Evolutionary conservation across 2,888 invertebrate genomes (phyloP), one percentile per base, ranked within the genome.

Genomic region (Drosophila niveifrons): DNA sequence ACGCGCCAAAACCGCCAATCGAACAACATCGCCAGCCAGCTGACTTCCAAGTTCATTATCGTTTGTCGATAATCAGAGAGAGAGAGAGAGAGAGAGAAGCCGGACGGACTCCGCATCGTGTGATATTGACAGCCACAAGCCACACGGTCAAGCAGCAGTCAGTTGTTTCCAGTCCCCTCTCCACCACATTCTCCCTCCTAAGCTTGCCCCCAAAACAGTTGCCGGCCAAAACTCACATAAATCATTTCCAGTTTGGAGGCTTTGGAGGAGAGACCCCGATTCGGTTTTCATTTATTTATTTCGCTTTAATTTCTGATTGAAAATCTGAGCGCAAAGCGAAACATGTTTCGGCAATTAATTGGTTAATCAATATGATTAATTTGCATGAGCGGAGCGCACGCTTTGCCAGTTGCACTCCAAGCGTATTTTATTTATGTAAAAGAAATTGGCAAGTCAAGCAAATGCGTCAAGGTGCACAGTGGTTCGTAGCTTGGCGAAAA

Each of bases 301-400:
- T 81, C 66, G 77, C 63, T 73, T 81, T 81, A 77, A 80, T 84
- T 84, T 71, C 72, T 63, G 82, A 82, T 83, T 85, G 82, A 85
- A 85, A 82, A 79, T 77, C 75, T 79, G 77, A 55, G 69, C 64
- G 68, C 64, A 66, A 53, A 47, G 57, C 75, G 72, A 84, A 83
- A 83, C 85, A 84, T 82, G 83, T 84, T 85, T 80, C 80, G 51
- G 18, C 75, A 80, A 80, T 87, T 87, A 82, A 86, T 86, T 87
- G 82, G 80, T 83, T 86, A 85, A 85, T 86, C 83, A 78, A 80
- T 78, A 74, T 85, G 80, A 82, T 83, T 83, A 81, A 83, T 86
- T 86, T 86, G 87, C 81, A 87, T 87, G 75, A 80, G 65, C 74
- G 57, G 64, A 58, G 72, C 65, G 82, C 82, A 80, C 78, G 70